Evolutionary conservation across 2,113 vertebrate species (phyloP).

Genomic region (Ictalurus punctatus): DNA sequence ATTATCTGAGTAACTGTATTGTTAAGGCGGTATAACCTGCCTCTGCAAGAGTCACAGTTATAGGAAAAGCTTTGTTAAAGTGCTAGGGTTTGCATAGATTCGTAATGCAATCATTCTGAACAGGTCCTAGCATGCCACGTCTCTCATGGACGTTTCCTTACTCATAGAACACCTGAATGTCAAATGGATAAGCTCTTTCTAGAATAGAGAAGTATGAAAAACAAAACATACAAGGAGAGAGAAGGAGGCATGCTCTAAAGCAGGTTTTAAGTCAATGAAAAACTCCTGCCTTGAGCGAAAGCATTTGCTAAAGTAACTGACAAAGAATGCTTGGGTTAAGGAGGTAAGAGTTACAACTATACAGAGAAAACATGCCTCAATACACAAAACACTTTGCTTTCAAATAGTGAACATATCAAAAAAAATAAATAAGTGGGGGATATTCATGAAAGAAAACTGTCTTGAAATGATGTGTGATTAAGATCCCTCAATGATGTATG

Average conservation of each 20-base stretch:
- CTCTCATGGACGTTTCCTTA: conserved; percentile 52
- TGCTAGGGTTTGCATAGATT: conserved; percentile 59
- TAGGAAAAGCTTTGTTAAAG: conserved; percentile 43
- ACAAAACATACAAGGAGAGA: conserved; percentile 28
- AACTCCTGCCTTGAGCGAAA: conserved; percentile 42
- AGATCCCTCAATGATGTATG: not conserved
- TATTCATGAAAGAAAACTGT: not conserved
- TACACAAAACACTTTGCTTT: not conserved
- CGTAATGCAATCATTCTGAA: conserved; percentile 62
- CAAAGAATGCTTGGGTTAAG: conserved; percentile 39
- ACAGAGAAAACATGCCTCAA: conserved; percentile 27
- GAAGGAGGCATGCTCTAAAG: conserved; percentile 51
- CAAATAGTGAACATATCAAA: not conserved
- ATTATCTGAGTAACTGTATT: conserved; percentile 9
- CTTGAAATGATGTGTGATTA: not conserved
- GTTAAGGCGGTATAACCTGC: conserved; percentile 20
- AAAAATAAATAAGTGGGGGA: not conserved
- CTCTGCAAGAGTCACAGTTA: conserved; percentile 35
- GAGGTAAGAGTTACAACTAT: conserved; percentile 42
- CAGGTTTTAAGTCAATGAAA: conserved; percentile 47
- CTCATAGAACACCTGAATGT: conserved; percentile 56
- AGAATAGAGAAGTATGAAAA: conserved; percentile 30
- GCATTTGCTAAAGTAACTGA: conserved; percentile 28
- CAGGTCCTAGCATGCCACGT: conserved; percentile 64
- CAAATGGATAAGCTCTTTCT: conserved; percentile 32